Base-by-base conservation (phyloP, 1,140 invertebrate species). In the Plectus sambesii region DNA sequence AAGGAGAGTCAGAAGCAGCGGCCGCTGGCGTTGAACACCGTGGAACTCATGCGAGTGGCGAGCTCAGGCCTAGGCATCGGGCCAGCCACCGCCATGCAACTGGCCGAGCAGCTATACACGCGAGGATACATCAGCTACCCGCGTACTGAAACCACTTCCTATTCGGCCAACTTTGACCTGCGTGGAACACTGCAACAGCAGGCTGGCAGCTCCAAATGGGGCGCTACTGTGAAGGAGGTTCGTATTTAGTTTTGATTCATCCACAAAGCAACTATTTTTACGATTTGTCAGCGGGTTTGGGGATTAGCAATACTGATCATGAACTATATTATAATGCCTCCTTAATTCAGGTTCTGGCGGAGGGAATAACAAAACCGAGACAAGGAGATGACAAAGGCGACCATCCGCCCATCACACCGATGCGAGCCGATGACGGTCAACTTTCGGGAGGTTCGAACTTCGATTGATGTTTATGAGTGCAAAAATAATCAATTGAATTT, bases 391-490 rank as follows among this genome's bases (percentile, higher is more conserved):
- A 99, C 75, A 89, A 80, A 26, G 92, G 92, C 4, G 93, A 98
- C 72, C 94, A 99, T 80, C 94, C 94, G 17, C 94, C 94, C 1
- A 99, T 99, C 48, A 99, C 93, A 2, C 94, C 94, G 0, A 90
- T 92, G 81, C 85, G 83, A 68, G 62, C 80, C 8, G 49, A 50
- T 9, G 56, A 62, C 37, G 26, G 88, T 82, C 3, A 78, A 77
- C 0, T 80, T 80, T 58, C 76, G 76, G 23, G 85, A 89, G 54
- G 75, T 96, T 8, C 29, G 19, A 2, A 17, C 30, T 4, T n/a
- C 8, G 38, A 37, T n/a, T 46, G 15, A 15, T 26, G 9, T 51
- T 47, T n/a, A n/a, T n/a, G n/a, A n/a, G 36, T 19, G 9, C n/a
- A n/a, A n/a, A 51, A 26, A 17, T 26, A 26, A 17, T 19, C 23